phyloP scores from a whole-genome alignment of 2,113 vertebrate species.

The Calcarius ornatus region DNA sequence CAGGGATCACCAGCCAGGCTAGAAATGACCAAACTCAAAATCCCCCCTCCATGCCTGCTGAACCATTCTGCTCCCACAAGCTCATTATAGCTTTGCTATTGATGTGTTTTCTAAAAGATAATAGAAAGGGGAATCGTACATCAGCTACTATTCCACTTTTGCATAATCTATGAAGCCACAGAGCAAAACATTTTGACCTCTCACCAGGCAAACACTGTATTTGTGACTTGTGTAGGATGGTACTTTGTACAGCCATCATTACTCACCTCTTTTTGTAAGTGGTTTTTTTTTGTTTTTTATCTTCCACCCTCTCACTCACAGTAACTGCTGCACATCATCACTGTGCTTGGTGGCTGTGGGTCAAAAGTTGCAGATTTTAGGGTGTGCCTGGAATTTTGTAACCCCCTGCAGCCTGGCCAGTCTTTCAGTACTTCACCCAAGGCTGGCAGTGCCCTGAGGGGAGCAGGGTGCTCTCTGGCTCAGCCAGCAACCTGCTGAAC shows the following conservation, averaged over 20 bases:
- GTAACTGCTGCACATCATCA: neutral
- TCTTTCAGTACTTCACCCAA: neutral
- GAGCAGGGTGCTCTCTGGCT: neutral
- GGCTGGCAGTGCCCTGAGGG: accelerated
- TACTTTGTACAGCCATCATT: neutral
- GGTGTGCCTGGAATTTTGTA: neutral
- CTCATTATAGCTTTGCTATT: neutral
- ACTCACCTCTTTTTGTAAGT: neutral
- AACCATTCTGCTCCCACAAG: neutral
- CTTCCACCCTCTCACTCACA: neutral
- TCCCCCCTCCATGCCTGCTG: neutral
- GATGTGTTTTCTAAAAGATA: neutral
- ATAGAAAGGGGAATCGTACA: neutral
- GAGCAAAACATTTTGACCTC: neutral
- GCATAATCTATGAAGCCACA: neutral
- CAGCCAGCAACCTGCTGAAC: no score
- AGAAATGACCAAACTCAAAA: accelerated
- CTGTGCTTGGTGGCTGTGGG: neutral
- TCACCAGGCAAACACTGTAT: accelerated
- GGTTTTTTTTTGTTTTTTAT: neutral
- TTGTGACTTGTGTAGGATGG: neutral
- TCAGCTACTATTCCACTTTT: neutral
- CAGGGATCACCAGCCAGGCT: neutral
- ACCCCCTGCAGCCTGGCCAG: neutral
- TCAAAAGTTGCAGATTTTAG: neutral